These are phyloP conservation scores for Trachops cirrhosus DNA, from an alignment of 2,797 vertebrate genomes.

Conservation along the genomic window DNA sequence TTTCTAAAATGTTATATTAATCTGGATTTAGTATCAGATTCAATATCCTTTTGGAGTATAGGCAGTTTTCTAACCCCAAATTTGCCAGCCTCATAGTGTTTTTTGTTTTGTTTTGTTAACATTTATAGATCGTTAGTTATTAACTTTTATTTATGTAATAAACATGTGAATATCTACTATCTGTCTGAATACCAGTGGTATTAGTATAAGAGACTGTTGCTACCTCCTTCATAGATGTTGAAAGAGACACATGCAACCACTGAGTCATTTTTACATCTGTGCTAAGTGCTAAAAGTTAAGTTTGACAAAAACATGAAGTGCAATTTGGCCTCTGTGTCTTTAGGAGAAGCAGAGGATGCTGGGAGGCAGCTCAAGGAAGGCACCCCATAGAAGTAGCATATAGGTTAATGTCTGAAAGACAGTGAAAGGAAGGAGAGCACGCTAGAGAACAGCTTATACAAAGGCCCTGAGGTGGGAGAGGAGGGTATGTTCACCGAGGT, in stretches of 20 bases:
- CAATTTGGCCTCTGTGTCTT: background rate
- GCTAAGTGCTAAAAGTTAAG: background rate
- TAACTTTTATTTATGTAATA: background rate
- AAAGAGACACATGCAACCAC: background rate
- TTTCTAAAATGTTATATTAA: background rate
- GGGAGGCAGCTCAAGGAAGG: background rate
- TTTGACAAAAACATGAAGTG: background rate
- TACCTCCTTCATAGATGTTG: background rate
- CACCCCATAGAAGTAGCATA: background rate
- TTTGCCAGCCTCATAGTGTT: background rate
- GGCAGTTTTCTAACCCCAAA: background rate
- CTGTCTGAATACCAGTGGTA: background rate
- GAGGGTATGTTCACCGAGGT: background rate
- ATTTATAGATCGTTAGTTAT: background rate
- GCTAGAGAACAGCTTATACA: background rate
- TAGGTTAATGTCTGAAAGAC: background rate
- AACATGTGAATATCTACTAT: background rate
- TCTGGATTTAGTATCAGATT: background rate
- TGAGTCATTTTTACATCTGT: background rate
- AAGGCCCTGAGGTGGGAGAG: background rate
- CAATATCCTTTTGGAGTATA: background rate
- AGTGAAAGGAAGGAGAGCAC: background rate
- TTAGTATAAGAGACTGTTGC: background rate
- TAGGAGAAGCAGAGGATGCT: background rate
- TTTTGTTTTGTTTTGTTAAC: background rate